Evolutionary conservation across 53 echinoderm and acorn worm genomes (phyloP).

Genomic region (Apostichopus leukothele): DNA sequence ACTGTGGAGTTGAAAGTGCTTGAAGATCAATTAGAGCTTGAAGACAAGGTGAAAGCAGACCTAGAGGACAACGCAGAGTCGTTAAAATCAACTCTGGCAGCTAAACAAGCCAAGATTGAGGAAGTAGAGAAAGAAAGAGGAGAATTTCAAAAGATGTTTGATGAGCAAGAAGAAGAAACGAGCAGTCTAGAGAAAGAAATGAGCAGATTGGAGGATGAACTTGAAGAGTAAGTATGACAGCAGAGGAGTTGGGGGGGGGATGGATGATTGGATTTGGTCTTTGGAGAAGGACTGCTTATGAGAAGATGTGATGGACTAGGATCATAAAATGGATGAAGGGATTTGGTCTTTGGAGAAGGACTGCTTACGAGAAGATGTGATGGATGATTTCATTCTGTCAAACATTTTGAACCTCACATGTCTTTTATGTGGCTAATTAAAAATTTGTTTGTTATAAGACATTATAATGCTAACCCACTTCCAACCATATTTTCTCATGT

Average conservation of each 20-base stretch:
- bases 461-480: too few species aligned
- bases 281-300: not conserved
- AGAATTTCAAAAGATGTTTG: constrained; percentile 47
- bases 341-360: not conserved
- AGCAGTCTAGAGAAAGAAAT: constrained; percentile 30
- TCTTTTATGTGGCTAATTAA: too few species aligned
- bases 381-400: too few species aligned
- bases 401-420: too few species aligned
- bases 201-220: constrained; percentile 7
- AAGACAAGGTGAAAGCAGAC: constrained; percentile 22
- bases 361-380: not conserved
- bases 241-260: too few species aligned
- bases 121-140: constrained; percentile 24
- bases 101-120: constrained; percentile 25
- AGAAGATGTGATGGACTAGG: too few species aligned
- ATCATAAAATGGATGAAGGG: too few species aligned
- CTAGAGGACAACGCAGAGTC: constrained; percentile 49
- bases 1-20: constrained; percentile 41
- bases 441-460: too few species aligned
- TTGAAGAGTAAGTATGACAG: constrained; percentile 16
- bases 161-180: constrained; percentile 34
- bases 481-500: too few species aligned
- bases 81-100: constrained; percentile 18
- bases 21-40: constrained; percentile 50
- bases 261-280: too few species aligned